Conservation (phyloP, 1,140 invertebrate species). For the Melipona quadrifasciata region DNA sequence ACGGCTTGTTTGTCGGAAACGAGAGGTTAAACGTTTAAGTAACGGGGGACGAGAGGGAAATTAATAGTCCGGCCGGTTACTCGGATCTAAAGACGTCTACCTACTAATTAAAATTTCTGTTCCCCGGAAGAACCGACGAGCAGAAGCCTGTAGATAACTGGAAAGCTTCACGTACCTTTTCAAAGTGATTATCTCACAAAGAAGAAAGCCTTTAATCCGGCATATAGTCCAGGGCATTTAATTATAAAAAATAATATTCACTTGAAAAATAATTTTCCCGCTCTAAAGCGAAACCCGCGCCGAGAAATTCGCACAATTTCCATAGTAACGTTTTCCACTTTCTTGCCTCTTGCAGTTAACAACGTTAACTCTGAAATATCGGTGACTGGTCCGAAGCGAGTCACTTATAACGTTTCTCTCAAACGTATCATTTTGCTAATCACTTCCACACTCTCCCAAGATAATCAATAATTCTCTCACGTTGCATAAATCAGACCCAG, state of each 20-base stretch:
- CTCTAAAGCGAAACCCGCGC: neutral
- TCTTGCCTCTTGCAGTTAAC: neutral
- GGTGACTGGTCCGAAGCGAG: neutral
- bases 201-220: constrained; percentile 43
- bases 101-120: constrained; percentile 66
- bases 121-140: constrained; percentile 32
- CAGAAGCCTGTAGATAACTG: constrained; percentile 43
- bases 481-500: neutral
- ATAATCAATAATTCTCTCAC: neutral
- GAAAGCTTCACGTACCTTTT: constrained; percentile 10
- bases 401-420: neutral
- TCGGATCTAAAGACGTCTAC: constrained; percentile 62
- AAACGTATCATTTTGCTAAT: neutral
- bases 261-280: constrained; percentile 36
- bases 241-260: constrained; percentile 51
- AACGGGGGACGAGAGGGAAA: constrained; percentile 40
- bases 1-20: constrained; percentile 56
- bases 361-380: neutral
- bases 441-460: neutral
- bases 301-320: constrained; percentile 11
- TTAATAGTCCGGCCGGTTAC: constrained; percentile 56
- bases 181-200: constrained; percentile 59
- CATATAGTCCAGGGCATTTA: constrained; percentile 42
- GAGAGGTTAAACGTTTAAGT: constrained; percentile 55
- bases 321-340: constrained; percentile 3